Evolutionary conservation across 2,797 vertebrate species (phyloP).

Genomic region (Mus spretus): DNA sequence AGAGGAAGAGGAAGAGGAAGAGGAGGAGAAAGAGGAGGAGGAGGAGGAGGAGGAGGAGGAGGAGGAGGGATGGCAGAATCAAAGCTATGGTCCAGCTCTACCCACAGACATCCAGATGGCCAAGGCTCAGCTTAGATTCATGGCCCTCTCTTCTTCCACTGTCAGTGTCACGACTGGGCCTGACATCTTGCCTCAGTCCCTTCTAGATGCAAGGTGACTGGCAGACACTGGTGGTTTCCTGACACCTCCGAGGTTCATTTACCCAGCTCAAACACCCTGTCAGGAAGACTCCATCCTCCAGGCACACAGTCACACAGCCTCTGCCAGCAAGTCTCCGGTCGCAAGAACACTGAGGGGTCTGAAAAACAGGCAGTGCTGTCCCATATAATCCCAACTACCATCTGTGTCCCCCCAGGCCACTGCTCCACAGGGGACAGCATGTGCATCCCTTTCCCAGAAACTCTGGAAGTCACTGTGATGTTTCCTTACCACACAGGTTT

Average conservation of each 20-base stretch:
- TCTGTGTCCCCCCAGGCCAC: not conserved
- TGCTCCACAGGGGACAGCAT: too few species aligned
- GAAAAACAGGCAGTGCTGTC: not conserved
- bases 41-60: too few species aligned
- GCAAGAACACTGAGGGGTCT: too few species aligned
- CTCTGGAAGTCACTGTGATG: fast-evolving
- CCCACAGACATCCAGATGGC: not conserved
- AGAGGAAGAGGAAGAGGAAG: too few species aligned
- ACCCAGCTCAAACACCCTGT: not conserved
- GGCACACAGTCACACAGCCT: not conserved
- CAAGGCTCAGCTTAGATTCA: not conserved
- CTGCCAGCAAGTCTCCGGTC: not conserved
- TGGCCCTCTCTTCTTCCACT: not conserved
- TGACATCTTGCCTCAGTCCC: not conserved
- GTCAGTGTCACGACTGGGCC: not conserved
- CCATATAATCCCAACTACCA: not conserved
- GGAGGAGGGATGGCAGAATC: not conserved
- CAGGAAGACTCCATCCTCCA: not conserved
- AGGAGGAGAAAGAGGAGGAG: too few species aligned
- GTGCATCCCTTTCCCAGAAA: not conserved
- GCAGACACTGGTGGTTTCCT: not conserved
- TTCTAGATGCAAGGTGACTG: not conserved
- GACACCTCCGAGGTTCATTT: not conserved
- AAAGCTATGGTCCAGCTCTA: not conserved
- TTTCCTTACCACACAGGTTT: not conserved